Percentiles rank a stretch among this genome's conserved stretches.
These are phyloP conservation scores for Crypturellus tataupa DNA, from an alignment of 2,797 vertebrate species.

Conservation along the genomic window DNA sequence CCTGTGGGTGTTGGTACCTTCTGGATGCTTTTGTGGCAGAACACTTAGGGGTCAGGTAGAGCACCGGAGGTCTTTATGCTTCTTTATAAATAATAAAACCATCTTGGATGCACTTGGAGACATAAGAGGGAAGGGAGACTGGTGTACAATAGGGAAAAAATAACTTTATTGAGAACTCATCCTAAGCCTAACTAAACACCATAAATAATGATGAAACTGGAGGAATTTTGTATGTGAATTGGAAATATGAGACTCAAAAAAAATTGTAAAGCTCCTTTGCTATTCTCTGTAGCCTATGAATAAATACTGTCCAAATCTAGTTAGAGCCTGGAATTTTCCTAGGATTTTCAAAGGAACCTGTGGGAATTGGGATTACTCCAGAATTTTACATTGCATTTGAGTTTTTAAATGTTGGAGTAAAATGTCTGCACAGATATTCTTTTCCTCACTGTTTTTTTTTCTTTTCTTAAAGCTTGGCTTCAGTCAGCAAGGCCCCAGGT, in stretches of 20 bases:
- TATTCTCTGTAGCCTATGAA: not conserved
- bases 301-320: not conserved
- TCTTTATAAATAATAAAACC: conserved; percentile 10
- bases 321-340: not conserved
- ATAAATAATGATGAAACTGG: not conserved
- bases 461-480: not conserved
- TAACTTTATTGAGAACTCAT: not conserved
- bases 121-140: not conserved
- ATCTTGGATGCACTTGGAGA: not conserved
- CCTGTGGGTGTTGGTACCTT: not conserved
- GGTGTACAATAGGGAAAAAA: not conserved
- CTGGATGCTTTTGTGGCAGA: not conserved
- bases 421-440: not conserved
- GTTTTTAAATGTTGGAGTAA: not conserved
- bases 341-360: not conserved
- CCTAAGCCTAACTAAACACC: not conserved
- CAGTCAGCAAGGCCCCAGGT: accelerated
- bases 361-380: not conserved
- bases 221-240: not conserved
- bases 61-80: not conserved
- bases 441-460: not conserved
- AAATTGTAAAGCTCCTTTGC: not conserved
- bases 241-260: not conserved
- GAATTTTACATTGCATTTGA: not conserved
- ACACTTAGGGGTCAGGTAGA: not conserved